Base-by-base conservation (phyloP, 2,888 invertebrate species). In the Nymphalis urticae region DNA sequence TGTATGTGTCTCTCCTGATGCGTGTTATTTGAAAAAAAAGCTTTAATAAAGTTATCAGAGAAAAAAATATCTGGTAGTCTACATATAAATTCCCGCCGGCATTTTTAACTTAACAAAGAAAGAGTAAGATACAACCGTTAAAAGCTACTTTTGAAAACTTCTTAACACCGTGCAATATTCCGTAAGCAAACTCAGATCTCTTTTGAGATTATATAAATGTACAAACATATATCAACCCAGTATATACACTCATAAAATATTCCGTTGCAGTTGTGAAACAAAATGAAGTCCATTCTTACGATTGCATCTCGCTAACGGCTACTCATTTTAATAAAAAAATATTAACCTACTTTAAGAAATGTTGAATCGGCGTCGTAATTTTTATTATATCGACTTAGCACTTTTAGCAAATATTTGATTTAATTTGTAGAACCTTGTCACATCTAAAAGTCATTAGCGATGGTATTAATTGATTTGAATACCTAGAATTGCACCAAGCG, bases 311-410 rank as follows among this genome's bases (percentile, higher is more conserved):
- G 50, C n/a, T 56, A 48, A 56, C 42, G 48, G 24, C 50, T n/a
- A 51, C 27, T 32, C 59, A 48, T 32, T 66, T 66, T 66, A 42
- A 59, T 59, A 63, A 61, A 27, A 27, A 27, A 54, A 48, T 47
- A 60, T 64, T 68, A 69, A 69, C 66, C 69, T 64, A 64, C 61
- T 69, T 71, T 69, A 47, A 10, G 54, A 56, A 66, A 42, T 10
- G 42, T 42, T 42, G 42, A 42, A 42, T 42, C 42, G 13, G 42
- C 13, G 4, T 4, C 10, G 42, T 42, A 42, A 13, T 13, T 42
- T 42, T 42, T 42, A 42, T 42, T n/a, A n/a, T n/a, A n/a, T 42
- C 42, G 42, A 42, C 42, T 42, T 42, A 42, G 42, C 13, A 42
- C 42, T 42, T 42, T 42, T 42, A 13, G 13, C 42, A 13, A 42